These are phyloP conservation scores for Phasianus colchicus DNA, from an alignment of 2,113 vertebrate genomes.

Conservation along the genomic window DNA sequence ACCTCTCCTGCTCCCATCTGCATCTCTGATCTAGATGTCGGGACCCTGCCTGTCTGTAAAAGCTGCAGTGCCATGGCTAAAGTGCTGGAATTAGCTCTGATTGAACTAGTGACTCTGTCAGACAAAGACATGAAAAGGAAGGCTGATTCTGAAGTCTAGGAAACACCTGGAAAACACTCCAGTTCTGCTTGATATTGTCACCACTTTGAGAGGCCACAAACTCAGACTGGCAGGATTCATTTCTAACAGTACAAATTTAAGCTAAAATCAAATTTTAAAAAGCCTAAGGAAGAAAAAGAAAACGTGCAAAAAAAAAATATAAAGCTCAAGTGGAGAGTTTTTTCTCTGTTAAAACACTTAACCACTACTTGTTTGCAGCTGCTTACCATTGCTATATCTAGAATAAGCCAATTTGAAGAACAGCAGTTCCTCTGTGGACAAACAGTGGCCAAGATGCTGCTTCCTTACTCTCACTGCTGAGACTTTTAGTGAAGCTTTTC, in stretches of 20 bases:
- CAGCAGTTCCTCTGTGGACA: slow-evolving; percentile 16
- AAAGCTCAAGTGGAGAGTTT: background rate
- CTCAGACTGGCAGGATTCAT: background rate
- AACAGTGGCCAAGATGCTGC: background rate
- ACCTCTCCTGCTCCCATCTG: background rate
- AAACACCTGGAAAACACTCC: slow-evolving; percentile 16
- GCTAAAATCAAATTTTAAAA: background rate
- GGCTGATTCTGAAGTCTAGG: background rate
- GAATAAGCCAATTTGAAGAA: slow-evolving; percentile 9
- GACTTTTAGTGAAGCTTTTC: background rate
- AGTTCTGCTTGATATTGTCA: background rate
- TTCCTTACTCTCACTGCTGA: background rate
- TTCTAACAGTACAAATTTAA: background rate
- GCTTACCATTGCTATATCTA: background rate
- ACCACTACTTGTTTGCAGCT: slow-evolving; percentile 19
- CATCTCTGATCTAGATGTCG: background rate
- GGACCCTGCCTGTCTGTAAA: background rate
- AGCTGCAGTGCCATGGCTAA: background rate
- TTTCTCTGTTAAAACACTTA: background rate
- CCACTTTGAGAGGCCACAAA: background rate
- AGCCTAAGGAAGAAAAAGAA: fast-evolving
- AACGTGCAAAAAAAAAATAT: background rate
- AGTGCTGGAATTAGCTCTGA: background rate
- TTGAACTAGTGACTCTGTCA: background rate
- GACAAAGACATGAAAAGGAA: background rate